Conservation (phyloP, 2,113 vertebrate genomes). For the Dinomys branickii region DNA sequence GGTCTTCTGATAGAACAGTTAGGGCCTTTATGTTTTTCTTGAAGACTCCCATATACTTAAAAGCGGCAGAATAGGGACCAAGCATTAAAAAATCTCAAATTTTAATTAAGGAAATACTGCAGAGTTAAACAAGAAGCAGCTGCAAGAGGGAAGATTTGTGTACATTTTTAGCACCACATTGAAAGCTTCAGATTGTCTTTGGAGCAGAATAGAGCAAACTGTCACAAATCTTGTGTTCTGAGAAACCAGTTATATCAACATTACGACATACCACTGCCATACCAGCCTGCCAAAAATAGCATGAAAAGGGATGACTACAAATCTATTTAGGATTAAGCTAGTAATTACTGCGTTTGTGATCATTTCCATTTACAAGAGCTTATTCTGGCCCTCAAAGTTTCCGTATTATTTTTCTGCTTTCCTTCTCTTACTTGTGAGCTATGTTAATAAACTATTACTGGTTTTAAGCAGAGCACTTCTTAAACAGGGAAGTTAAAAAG, state of each 20-base stretch:
- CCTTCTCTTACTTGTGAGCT: not conserved
- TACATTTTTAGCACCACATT: conserved; percentile 67
- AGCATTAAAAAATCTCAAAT: conserved; percentile 61
- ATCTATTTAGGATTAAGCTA: conserved; percentile 73
- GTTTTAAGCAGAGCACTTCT: conserved; percentile 47
- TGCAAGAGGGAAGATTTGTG: conserved; percentile 60
- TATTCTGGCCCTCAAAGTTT: conserved; percentile 25
- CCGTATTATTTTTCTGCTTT: conserved; percentile 46
- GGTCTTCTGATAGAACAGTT: conserved; percentile 15
- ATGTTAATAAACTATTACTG: conserved; percentile 32
- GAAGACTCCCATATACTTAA: conserved; percentile 20
- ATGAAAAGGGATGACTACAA: conserved; percentile 52
- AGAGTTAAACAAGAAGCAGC: conserved; percentile 74
- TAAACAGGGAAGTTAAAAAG: conserved; percentile 15
- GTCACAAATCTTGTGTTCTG: conserved; percentile 80
- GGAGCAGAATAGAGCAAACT: conserved; percentile 75
- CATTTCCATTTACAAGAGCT: conserved; percentile 58
- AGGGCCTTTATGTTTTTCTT: conserved; percentile 8
- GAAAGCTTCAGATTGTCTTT: conserved; percentile 74
- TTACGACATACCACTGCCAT: conserved; percentile 32
- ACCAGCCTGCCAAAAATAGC: conserved; percentile 75
- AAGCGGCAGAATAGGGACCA: conserved; percentile 42
- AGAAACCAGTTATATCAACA: conserved; percentile 76
- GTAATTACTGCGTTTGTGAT: conserved; percentile 73
- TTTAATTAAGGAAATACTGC: conserved; percentile 76